Percentiles rank a stretch among this genome's conserved stretches.
Evolutionary conservation across 2,113 vertebrate species (phyloP).

Genomic region (Sylvia atricapilla): DNA sequence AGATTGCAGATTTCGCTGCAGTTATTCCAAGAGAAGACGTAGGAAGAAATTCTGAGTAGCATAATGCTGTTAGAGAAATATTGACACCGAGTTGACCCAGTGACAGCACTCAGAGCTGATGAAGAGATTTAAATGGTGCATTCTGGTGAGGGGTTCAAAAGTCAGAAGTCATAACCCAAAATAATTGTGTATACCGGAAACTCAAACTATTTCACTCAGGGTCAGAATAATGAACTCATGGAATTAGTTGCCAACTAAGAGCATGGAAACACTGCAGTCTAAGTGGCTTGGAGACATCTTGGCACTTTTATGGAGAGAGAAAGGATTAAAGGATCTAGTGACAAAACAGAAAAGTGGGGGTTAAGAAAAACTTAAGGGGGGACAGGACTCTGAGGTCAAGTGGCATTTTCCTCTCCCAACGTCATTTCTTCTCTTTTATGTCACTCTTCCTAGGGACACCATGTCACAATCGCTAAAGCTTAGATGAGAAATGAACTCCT

Average conservation of each 20-base stretch:
- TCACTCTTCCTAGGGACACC: conserved; percentile 22
- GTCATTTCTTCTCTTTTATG: conserved; percentile 29
- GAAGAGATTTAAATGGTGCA: conserved; percentile 37
- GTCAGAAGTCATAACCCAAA: conserved; percentile 49
- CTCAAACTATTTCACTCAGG: conserved; percentile 22
- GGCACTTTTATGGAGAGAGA: conserved; percentile 66
- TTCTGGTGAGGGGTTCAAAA: conserved; percentile 43
- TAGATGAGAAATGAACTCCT: conserved; percentile 37
- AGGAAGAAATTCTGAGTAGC: background rate
- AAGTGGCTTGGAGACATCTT: conserved; percentile 54
- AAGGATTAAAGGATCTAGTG: conserved; percentile 53
- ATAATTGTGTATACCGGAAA: conserved; percentile 42
- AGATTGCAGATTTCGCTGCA: background rate
- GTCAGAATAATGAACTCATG: conserved; percentile 28
- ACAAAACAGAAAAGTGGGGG: conserved; percentile 32
- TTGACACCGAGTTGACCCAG: background rate
- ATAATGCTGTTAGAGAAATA: background rate
- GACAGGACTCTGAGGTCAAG: conserved; percentile 28
- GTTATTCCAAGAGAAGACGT: background rate
- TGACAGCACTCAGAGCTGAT: conserved; percentile 19
- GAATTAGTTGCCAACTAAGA: conserved; percentile 40
- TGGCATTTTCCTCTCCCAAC: conserved; percentile 24
- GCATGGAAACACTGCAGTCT: conserved; percentile 8
- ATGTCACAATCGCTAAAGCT: conserved; percentile 26
- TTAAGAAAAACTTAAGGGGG: conserved; percentile 37